Evolutionary conservation across 23 tunicate genomes (phyloP).

Genomic region (Pegea sp.): DNA sequence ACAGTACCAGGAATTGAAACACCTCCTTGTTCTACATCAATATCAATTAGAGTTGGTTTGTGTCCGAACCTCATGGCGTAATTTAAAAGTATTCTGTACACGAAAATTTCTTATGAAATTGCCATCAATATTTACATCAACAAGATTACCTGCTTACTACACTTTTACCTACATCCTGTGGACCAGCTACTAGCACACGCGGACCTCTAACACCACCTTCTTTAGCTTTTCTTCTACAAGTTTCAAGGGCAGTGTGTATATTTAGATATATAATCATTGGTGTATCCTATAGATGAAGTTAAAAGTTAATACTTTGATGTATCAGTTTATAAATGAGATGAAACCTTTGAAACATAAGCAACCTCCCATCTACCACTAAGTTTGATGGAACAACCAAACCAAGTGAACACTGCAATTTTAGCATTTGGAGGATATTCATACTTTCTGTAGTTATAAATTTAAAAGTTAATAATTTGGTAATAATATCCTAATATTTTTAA

Average conservation of each 20-base stretch:
- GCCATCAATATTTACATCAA: neutral
- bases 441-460: too few relatives aligned
- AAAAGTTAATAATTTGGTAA: too few relatives aligned
- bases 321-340: neutral
- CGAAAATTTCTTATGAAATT: neutral
- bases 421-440: too few relatives aligned
- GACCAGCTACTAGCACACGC: conserved; percentile 61
- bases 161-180: conserved; percentile 82
- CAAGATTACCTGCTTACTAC: conserved; percentile 32
- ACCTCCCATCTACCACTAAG: conserved; percentile 76
- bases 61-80: conserved; percentile 64
- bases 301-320: neutral
- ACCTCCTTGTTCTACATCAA: conserved; percentile 87
- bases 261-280: conserved; percentile 85
- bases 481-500: too few relatives aligned
- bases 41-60: conserved; percentile 48
- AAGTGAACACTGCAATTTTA: conserved; percentile 75
- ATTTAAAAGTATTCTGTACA: conserved; percentile 30
- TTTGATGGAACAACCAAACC: conserved; percentile 57
- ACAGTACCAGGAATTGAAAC: conserved; percentile 82
- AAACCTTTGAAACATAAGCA: conserved; percentile 79
- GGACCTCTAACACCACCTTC: conserved; percentile 61
- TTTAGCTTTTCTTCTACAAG: conserved; percentile 39
- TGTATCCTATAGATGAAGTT: conserved; percentile 77
- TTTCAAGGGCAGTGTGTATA: conserved; percentile 65